A percentile compares a stretch with the other conserved stretches of the same genome.
These are phyloP conservation scores for Metacarcinus magister DNA, from an alignment of 2,888 invertebrate genomes.

Conservation along the genomic window DNA sequence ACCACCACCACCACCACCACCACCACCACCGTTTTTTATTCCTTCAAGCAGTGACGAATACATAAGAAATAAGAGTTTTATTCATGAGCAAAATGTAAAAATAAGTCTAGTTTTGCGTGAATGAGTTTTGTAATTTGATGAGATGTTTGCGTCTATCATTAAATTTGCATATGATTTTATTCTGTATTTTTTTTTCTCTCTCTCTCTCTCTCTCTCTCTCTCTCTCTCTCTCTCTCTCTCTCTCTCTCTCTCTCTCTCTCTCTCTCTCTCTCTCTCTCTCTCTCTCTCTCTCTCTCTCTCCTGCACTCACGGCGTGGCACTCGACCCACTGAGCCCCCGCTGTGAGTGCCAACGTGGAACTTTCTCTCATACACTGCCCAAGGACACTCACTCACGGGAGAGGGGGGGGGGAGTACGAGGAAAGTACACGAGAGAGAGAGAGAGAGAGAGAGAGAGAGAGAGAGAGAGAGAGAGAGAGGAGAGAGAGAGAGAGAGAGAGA, in stretches of 20 bases:
- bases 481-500: slow-evolving; percentile 26
- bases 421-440: too few species aligned
- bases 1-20: too few species aligned
- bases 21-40: too few species aligned
- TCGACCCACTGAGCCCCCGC: neutral
- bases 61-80: too few species aligned
- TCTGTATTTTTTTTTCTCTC: neutral
- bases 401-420: too few species aligned
- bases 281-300: neutral
- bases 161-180: too few species aligned
- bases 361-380: neutral
- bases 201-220: too few species aligned
- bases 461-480: neutral
- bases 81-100: too few species aligned
- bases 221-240: neutral
- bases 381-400: neutral
- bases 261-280: slow-evolving; percentile 26
- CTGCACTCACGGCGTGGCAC: neutral
- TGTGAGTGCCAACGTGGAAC: neutral
- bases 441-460: neutral
- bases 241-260: slow-evolving; percentile 17
- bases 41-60: too few species aligned
- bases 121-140: too few species aligned
- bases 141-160: too few species aligned
- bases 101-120: too few species aligned